Conservation (phyloP, 2,888 invertebrate genomes). For the Pasiphila rectangulata region DNA sequence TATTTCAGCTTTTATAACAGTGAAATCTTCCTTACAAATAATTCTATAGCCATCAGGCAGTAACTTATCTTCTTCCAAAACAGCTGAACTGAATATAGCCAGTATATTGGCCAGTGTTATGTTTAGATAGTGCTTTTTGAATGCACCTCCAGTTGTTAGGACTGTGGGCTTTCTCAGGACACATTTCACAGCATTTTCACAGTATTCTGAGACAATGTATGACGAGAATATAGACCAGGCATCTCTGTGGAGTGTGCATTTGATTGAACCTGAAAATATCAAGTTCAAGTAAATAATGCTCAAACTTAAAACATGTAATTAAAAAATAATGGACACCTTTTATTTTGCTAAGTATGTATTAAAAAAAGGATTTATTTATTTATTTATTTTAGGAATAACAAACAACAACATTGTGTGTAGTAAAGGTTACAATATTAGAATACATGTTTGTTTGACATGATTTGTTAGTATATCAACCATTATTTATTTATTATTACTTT, state of each 20-base stretch:
- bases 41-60: conserved; percentile 56
- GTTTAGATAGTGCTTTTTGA: conserved; percentile 71
- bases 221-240: conserved; percentile 70
- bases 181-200: no score
- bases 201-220: conserved; percentile 64
- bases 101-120: conserved; percentile 69
- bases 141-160: conserved; percentile 68
- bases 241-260: conserved; percentile 73
- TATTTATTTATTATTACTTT: no score
- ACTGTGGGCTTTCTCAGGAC: conserved; percentile 67
- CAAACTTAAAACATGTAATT: no score
- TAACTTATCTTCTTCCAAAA: conserved; percentile 45
- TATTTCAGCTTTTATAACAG: conserved; percentile 56
- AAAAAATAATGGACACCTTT: no score
- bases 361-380: no score
- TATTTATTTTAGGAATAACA: no score
- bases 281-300: no score
- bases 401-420: no score
- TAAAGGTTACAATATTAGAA: no score
- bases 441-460: no score
- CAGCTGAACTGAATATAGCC: conserved; percentile 63
- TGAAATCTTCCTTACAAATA: conserved; percentile 53
- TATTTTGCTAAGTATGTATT: no score
- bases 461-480: no score
- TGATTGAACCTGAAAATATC: conserved; percentile 67